These are phyloP conservation scores for Bembecia ichneumoniformis DNA, from an alignment of 2,888 invertebrate genomes.

Conservation along the genomic window DNA sequence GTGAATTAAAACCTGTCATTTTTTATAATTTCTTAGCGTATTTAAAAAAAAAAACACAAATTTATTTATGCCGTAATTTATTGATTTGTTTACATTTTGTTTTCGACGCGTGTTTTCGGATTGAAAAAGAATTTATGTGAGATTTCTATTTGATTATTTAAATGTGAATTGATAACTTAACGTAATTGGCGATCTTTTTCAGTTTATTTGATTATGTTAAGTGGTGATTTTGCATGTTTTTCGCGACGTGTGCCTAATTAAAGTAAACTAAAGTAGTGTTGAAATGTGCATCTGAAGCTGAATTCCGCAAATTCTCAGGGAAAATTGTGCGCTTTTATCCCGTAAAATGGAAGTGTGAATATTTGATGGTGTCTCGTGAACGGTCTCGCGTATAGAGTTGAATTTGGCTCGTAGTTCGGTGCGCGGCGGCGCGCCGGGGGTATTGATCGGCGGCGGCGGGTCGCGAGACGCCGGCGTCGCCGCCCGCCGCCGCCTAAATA, in stretches of 20 bases:
- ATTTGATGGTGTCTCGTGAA: slow-evolving; percentile 66
- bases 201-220: not conserved
- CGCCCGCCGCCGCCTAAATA: slow-evolving; percentile 62
- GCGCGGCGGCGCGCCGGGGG: slow-evolving; percentile 67
- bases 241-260: not conserved
- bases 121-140: too few relatives aligned
- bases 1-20: not conserved
- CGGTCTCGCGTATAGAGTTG: slow-evolving; percentile 53
- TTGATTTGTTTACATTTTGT: slow-evolving; percentile 7
- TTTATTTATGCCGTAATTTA: not conserved
- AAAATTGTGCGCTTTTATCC: slow-evolving; percentile 38
- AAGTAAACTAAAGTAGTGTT: not conserved
- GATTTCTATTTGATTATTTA: too few relatives aligned
- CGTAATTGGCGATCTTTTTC: too few relatives aligned
- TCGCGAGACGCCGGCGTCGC: slow-evolving; percentile 66
- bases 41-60: not conserved
- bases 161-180: too few relatives aligned
- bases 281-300: slow-evolving; percentile 4
- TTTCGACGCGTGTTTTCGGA: not conserved
- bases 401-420: slow-evolving; percentile 51
- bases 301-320: slow-evolving; percentile 10
- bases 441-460: slow-evolving; percentile 63
- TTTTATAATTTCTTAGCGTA: slow-evolving; percentile 11
- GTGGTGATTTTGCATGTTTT: not conserved
- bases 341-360: slow-evolving; percentile 63